Base-by-base conservation (phyloP, 30 jellyfish, hydroid and myxozoan genomes). In the Chironex yamaguchii region DNA sequence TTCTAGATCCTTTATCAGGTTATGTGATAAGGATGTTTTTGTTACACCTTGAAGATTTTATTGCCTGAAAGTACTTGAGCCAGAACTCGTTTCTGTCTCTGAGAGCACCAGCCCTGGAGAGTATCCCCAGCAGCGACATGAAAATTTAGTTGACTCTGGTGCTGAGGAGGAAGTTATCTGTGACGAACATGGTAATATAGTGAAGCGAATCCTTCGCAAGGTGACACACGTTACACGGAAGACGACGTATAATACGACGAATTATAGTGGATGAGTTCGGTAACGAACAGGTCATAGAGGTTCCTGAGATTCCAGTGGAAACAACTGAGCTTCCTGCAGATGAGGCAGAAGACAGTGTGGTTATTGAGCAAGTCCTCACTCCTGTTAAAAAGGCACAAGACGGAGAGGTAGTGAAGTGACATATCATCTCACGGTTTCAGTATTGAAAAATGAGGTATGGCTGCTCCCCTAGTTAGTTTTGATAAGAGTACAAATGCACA, bases 121-220 rank as follows among this genome's bases (percentile, higher is more conserved):
- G 58, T 42, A 6, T 17, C 58, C 9, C 13, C 9, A 17, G 58
- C 58, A 6, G 9, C 9, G 17, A 9, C 9, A 42, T 42, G 58
- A 42, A 42, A 42, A 17, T 21, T 90, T 90, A 6, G 52, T 87
- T 0, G 92, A 82, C 42, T 66, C 92, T 4, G 91, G 77, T 3
- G 49, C 92, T 20, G 90, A 82, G 51, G 92, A 82, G 68, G 92
- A 82, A 67, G 52, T 82, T 11, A 76, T 82, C 12, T 67, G 92
- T 26, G 92, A 82, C 68, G 86, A 35, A 11, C 85, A 82, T 32
- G 92, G 92, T 1, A 82, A 82, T 32, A 82, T 82, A 0, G 63
- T 82, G 25, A 82, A 82, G 48, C 76, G 92, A 11, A 69, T 82
- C 35, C 90, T 82, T 25, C 72, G 72, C 30, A 82, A 82, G 29